Percentiles rank a stretch among this genome's conserved stretches.
These are phyloP conservation scores for Pycnomerus fuliginosus DNA, from an alignment of 2,888 invertebrate species.

Conservation along the genomic window DNA sequence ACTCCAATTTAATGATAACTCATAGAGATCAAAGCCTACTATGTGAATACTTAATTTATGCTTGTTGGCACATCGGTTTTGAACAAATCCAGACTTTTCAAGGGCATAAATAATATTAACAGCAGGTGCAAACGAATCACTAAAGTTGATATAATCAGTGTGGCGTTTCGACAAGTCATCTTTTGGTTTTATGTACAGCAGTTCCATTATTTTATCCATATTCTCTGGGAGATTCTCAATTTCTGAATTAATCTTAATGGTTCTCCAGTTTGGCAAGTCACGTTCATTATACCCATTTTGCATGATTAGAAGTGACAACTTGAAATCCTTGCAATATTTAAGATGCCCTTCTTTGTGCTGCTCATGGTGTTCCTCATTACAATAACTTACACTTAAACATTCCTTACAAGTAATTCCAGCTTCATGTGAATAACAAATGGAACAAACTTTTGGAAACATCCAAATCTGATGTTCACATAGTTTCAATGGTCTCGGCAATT, in stretches of 20 bases:
- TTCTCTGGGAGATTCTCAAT: not conserved
- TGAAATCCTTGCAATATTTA: constrained; percentile 3
- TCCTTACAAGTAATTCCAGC: constrained; percentile 2
- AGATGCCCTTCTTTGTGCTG: constrained; percentile 1
- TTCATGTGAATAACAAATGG: constrained; percentile 1
- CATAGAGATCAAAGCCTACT: constrained; percentile 2
- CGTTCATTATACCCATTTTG: not conserved
- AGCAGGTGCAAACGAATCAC: constrained; percentile 1
- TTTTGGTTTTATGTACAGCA: not conserved
- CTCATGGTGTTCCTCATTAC: constrained; percentile 4
- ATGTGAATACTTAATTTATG: constrained; percentile 1
- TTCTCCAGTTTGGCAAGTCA: not conserved
- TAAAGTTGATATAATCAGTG: constrained; percentile 1
- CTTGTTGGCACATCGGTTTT: not conserved
- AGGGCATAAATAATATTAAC: constrained; percentile 1
- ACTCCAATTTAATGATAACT: not conserved
- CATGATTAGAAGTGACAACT: constrained; percentile 1
- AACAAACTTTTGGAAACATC: constrained; percentile 11
- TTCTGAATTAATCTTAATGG: not conserved
- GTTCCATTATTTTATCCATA: constrained; percentile 1
- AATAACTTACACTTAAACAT: constrained; percentile 5
- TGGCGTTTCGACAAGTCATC: constrained; percentile 2
- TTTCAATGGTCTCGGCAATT: not conserved
- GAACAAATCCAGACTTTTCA: constrained; percentile 3
- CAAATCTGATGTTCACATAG: constrained; percentile 6